Percentiles rank a stretch among this genome's conserved stretches.
phyloP scores from a whole-genome alignment of 2,888 invertebrate genomes.

The Agrochola lota region DNA sequence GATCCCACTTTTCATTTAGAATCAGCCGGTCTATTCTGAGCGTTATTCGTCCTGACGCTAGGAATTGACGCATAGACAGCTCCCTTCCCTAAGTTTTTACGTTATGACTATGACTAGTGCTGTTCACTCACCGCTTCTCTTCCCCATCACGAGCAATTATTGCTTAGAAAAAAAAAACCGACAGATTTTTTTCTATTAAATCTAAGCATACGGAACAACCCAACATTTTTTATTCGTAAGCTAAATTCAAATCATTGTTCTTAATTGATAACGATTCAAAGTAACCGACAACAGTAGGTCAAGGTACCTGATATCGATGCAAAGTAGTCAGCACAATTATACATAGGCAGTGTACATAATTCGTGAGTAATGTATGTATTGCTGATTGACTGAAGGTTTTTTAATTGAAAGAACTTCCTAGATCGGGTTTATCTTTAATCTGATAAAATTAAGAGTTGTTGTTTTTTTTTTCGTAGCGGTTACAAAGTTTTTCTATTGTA shows the following conservation, averaged over 20 bases:
- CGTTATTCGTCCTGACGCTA: background rate
- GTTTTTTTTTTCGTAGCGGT: background rate
- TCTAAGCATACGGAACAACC: conserved; percentile 44
- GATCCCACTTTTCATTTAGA: background rate
- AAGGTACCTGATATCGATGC: conserved; percentile 56
- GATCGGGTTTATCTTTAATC: conserved; percentile 39
- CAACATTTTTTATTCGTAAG: conserved; percentile 11
- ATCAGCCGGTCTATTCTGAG: background rate
- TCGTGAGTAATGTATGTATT: conserved; percentile 32
- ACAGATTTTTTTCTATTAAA: background rate
- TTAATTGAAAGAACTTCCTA: conserved; percentile 53
- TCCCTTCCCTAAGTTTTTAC: background rate
- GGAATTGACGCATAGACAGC: background rate
- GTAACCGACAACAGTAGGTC: conserved; percentile 53
- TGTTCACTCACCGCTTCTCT: background rate
- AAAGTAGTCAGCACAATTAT: conserved; percentile 39
- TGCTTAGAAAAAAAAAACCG: background rate
- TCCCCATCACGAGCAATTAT: too few species aligned
- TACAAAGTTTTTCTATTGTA: background rate
- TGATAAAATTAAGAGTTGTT: conserved; percentile 18
- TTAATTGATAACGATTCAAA: conserved; percentile 60
- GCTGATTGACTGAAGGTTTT: conserved; percentile 53
- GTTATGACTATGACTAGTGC: too few species aligned
- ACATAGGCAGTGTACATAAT: conserved; percentile 25
- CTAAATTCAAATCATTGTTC: conserved; percentile 55